Percentiles rank a stretch among this genome's conserved stretches.
phyloP scores from a whole-genome alignment of 2,113 vertebrate genomes.

The Tyto alba region DNA sequence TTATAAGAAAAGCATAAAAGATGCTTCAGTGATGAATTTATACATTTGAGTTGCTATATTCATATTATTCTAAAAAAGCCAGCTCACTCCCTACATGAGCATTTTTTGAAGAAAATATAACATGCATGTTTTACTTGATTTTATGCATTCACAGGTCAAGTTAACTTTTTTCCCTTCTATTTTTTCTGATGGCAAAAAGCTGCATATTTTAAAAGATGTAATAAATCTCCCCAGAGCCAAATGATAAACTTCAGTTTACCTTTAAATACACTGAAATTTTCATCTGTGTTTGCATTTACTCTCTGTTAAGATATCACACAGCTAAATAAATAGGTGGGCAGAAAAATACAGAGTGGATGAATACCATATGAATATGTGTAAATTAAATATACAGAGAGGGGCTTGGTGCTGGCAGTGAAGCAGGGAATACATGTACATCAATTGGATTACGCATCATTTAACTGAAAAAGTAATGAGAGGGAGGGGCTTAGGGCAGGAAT shows the following conservation, averaged over 20 bases:
- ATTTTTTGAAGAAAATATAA: neutral
- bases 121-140: neutral
- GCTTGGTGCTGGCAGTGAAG: neutral
- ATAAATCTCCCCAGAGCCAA: neutral
- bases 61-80: neutral
- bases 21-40: neutral
- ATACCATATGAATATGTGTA: neutral
- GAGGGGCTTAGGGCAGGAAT: conserved; percentile 8
- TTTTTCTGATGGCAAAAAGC: neutral
- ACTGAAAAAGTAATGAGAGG: conserved; percentile 7
- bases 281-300: neutral
- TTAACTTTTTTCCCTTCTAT: neutral
- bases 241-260: conserved; percentile 16
- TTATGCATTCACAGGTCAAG: neutral
- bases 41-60: neutral
- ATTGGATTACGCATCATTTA: conserved; percentile 29
- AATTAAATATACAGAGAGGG: conserved; percentile 4
- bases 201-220: neutral
- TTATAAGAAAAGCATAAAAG: neutral
- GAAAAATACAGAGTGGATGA: neutral
- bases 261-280: conserved; percentile 16
- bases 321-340: conserved; percentile 14
- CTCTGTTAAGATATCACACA: neutral
- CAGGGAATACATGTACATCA: neutral
- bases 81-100: neutral